Evolutionary conservation across 2,888 invertebrate species (phyloP).

Genomic region (Homarus gammarus): DNA sequence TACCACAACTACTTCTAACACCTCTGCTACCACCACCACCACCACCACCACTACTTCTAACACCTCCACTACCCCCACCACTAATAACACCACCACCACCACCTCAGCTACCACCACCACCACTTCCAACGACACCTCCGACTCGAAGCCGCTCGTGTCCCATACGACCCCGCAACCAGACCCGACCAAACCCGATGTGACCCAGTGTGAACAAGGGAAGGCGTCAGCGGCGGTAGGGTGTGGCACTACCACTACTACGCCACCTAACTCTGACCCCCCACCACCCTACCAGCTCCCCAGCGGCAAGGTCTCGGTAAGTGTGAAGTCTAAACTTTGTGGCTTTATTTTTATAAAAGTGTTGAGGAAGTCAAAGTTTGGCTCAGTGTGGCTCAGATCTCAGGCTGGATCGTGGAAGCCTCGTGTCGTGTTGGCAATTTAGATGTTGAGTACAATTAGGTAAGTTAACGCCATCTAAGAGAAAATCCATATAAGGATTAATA

Average conservation of each 20-base stretch:
- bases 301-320: constrained; percentile 12
- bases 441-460: no score
- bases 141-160: constrained; percentile 23
- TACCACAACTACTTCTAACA: neutral
- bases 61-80: no score
- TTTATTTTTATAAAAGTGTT: neutral
- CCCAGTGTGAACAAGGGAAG: constrained; percentile 37
- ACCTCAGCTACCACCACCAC: neutral
- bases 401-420: neutral
- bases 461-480: no score
- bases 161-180: neutral
- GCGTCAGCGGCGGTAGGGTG: constrained; percentile 4
- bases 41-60: neutral
- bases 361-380: neutral
- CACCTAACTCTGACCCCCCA: constrained; percentile 51
- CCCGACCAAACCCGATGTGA: constrained; percentile 15
- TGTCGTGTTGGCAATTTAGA: no score
- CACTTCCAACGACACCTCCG: constrained; percentile 24
- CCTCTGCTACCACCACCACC: neutral
- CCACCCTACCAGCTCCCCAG: constrained; percentile 60
- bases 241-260: constrained; percentile 27
- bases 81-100: constrained; percentile 6
- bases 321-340: neutral
- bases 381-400: neutral
- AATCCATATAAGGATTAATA: no score